Evolutionary conservation across 2,888 invertebrate genomes (phyloP).

Genomic region (Quadroppia sp.): DNA sequence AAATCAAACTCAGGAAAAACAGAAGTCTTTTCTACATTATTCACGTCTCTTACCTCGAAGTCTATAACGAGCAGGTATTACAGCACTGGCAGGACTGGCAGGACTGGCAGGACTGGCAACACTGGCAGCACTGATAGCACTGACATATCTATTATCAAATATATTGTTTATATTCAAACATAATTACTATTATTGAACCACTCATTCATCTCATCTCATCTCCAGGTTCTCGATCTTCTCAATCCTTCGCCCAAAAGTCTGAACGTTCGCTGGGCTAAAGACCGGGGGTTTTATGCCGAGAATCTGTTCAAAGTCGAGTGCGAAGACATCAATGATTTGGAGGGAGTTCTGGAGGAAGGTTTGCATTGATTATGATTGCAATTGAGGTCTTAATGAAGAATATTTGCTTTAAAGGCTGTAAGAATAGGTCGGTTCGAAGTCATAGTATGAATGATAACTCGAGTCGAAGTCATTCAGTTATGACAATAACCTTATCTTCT

Average conservation of each 20-base stretch:
- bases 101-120: neutral
- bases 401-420: slow-evolving; percentile 63
- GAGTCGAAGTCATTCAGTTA: slow-evolving; percentile 81
- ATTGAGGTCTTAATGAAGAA: neutral
- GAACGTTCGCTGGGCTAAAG: slow-evolving; percentile 88
- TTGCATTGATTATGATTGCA: slow-evolving; percentile 46
- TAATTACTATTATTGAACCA: slow-evolving; percentile 22
- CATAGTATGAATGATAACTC: slow-evolving; percentile 93
- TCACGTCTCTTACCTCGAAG: slow-evolving; percentile 89
- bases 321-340: slow-evolving; percentile 81
- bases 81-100: neutral
- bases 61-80: slow-evolving; percentile 90
- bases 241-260: slow-evolving; percentile 80
- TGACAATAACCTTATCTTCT: slow-evolving; percentile 83
- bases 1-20: slow-evolving; percentile 67
- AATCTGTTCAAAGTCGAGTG: slow-evolving; percentile 94
- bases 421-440: slow-evolving; percentile 79
- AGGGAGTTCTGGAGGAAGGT: slow-evolving; percentile 93
- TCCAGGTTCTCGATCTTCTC: slow-evolving; percentile 83
- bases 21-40: slow-evolving; percentile 68
- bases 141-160: slow-evolving; percentile 24
- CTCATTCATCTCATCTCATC: too few species aligned
- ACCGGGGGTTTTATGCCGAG: slow-evolving; percentile 84
- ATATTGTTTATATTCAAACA: slow-evolving; percentile 20
- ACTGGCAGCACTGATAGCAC: slow-evolving; percentile 17